phyloP scores from a whole-genome alignment of 2,888 invertebrate species.

The Drosophila engyochracea region DNA sequence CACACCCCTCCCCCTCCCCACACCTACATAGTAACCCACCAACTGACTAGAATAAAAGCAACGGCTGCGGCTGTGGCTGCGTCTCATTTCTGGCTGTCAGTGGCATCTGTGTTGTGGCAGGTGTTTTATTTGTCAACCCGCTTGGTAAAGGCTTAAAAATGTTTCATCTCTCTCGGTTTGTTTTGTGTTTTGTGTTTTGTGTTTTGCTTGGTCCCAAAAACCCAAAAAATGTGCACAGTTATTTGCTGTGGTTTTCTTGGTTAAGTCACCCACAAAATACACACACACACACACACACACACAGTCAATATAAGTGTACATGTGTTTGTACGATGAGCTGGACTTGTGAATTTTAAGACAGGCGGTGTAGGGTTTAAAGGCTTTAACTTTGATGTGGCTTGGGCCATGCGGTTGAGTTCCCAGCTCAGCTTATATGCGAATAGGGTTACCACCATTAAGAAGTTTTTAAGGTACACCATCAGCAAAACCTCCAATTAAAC shows the following conservation, averaged over 20 bases:
- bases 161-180: constrained; percentile 41
- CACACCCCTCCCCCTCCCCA: not conserved
- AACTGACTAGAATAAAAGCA: constrained; percentile 19
- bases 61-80: constrained; percentile 25
- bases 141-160: constrained; percentile 61
- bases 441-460: not conserved
- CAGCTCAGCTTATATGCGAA: constrained; percentile 26
- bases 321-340: not conserved
- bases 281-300: constrained; percentile 9
- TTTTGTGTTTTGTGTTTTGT: constrained; percentile 23
- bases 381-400: constrained; percentile 64
- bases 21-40: not conserved
- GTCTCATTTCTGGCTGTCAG: constrained; percentile 35
- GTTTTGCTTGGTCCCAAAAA: constrained; percentile 34
- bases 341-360: constrained; percentile 45
- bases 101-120: constrained; percentile 57
- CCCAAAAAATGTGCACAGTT: constrained; percentile 47
- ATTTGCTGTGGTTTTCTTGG: constrained; percentile 53
- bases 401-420: constrained; percentile 30
- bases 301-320: not conserved
- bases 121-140: constrained; percentile 63
- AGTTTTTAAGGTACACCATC: not conserved
- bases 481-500: not conserved
- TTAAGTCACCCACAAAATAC: constrained; percentile 45
- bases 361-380: constrained; percentile 41